Base-by-base conservation (phyloP, 1,140 invertebrate genomes). In the Drosophila persimilis region DNA sequence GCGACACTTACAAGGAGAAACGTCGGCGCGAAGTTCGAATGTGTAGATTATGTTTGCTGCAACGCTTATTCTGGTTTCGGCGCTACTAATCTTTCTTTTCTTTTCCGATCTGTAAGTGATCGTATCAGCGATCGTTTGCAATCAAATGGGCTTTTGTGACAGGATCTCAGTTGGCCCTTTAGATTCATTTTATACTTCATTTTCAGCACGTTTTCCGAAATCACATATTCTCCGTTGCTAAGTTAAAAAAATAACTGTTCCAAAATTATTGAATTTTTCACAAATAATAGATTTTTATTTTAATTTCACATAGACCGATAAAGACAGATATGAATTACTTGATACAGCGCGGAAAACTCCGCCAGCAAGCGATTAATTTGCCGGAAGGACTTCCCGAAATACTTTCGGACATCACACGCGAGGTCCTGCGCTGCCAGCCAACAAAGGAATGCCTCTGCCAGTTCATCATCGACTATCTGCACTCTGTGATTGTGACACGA, bases 401-500 rank as follows among this genome's bases (percentile, higher is more conserved):
- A 15, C 94, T 95, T 88, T 91, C 93, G 0, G 95, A 95, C 90
- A 95, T 96, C 70, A 93, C 94, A 5, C 92, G 95, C 39, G 95
- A 95, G 91, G 94, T 95, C 5, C 79, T 95, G 1, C 91, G 94
- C 39, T 92, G 90, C 22, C 94, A 95, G 73, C 95, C 95, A 0
- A 77, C 86, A 22, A 91, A 94, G 26, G 88, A 91, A 29, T 91
- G 90, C 6, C 92, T 95, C 3, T 94, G 93, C 72, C 92, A 92
- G 62, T 96, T 95, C 77, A 94, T 95, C 74, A 93, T 95, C 2
- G 94, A 95, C 81, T 96, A 95, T 80, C 89, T 95, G 6, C 94
- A 95, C 54, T 93, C 93, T 2, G 90, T 95, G 20, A 91, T 95
- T 17, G 93, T 95, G 13, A 95, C 94, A 0, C 92, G 95, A n/a